A percentile compares a stretch with the other conserved stretches of the same genome.
These are phyloP conservation scores for Leucoptera coffeella DNA, from an alignment of 2,888 invertebrate genomes.

Conservation along the genomic window DNA sequence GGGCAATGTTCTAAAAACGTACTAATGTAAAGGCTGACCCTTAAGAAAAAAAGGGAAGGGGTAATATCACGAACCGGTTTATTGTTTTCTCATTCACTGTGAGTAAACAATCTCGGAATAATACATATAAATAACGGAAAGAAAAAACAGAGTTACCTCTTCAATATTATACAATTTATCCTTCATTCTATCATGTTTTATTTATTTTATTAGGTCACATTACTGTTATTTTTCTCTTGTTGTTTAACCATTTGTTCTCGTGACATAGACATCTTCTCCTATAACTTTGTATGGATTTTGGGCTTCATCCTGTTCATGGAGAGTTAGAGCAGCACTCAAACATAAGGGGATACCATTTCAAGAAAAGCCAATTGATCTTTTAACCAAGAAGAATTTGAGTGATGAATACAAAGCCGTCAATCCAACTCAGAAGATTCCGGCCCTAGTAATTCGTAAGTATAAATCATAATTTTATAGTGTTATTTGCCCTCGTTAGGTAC, in stretches of 20 bases:
- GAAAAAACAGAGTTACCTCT: too few species aligned
- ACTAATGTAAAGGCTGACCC: too few species aligned
- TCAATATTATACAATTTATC: too few species aligned
- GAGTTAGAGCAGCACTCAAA: conserved; percentile 38
- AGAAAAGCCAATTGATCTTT: conserved; percentile 26
- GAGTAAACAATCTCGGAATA: too few species aligned
- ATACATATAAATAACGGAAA: too few species aligned
- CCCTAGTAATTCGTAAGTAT: conserved; percentile 28
- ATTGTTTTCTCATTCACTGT: too few species aligned
- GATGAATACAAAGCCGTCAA: conserved; percentile 25
- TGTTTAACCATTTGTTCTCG: not conserved
- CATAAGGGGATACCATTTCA: conserved; percentile 25
- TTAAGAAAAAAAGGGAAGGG: too few species aligned
- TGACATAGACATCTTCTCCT: not conserved
- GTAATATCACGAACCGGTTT: too few species aligned
- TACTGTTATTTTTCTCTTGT: too few species aligned
- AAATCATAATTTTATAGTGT: not conserved
- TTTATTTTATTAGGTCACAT: too few species aligned
- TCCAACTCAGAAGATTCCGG: conserved; percentile 39
- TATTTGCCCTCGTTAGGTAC: too few species aligned
- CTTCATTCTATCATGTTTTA: not conserved
- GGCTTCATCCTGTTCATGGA: conserved; percentile 56
- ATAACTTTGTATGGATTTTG: conserved; percentile 40
- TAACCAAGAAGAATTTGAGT: conserved; percentile 14
- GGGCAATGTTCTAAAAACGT: too few species aligned